A percentile compares a stretch with the other conserved stretches of the same genome.
Conservation (phyloP, 2,888 invertebrate species). For the Shargacucullia verbasci region DNA sequence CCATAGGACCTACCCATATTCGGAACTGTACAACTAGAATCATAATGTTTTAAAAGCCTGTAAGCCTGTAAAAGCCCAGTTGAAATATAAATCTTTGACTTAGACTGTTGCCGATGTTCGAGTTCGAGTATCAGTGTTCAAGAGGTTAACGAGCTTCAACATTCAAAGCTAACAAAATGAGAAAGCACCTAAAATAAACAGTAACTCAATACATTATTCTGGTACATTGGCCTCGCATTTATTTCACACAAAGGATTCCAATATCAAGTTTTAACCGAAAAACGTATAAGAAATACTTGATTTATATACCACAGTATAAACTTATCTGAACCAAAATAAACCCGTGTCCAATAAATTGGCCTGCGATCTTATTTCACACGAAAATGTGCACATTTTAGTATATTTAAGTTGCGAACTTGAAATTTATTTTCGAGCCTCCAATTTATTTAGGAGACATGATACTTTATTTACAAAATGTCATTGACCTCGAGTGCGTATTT, state of each 20-base stretch:
- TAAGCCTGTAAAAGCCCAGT: no score
- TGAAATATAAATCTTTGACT: no score
- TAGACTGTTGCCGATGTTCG: no score
- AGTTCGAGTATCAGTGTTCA: no score
- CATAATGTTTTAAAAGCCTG: no score
- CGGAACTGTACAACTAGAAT: no score
- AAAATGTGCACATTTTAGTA: constrained; percentile 14
- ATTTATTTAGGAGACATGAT: constrained; percentile 5
- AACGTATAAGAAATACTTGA: constrained; percentile 18
- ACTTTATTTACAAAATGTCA: constrained; percentile 30
- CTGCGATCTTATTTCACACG: constrained; percentile 14
- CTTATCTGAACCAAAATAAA: constrained; percentile 14
- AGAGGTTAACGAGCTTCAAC: no score
- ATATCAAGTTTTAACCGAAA: constrained; percentile 8
- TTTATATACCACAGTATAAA: constrained; percentile 26
- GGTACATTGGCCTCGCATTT: neutral
- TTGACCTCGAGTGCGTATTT: constrained; percentile 28
- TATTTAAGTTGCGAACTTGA: constrained; percentile 11
- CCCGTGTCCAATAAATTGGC: constrained; percentile 39
- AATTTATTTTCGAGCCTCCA: constrained; percentile 20
- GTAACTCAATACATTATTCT: neutral
- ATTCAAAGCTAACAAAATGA: no score
- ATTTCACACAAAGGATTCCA: constrained; percentile 5
- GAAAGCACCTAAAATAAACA: no score
- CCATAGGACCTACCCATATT: no score